These are phyloP conservation scores for Brachypteracias leptosomus DNA, from an alignment of 2,113 vertebrate genomes.

Conservation along the genomic window DNA sequence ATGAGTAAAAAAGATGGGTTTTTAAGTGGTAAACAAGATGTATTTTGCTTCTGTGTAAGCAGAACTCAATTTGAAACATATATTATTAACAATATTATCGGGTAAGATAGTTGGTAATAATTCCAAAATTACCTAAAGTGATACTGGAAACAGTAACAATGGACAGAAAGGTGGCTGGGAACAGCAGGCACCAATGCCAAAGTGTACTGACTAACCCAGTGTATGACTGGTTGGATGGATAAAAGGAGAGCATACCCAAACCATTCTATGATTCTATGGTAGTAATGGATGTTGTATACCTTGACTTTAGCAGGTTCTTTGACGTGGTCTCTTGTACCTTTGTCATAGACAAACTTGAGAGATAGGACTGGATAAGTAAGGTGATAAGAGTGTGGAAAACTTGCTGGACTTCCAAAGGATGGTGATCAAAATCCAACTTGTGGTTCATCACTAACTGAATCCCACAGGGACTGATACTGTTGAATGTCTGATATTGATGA, in stretches of 20 bases:
- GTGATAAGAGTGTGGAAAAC: neutral
- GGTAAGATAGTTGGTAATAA: neutral
- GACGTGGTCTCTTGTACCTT: neutral
- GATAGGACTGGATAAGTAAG: neutral
- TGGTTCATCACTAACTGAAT: neutral
- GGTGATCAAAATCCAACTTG: neutral
- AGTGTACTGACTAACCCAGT: neutral
- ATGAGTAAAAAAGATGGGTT: neutral
- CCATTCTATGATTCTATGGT: no score
- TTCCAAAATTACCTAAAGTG: neutral
- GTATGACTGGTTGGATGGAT: neutral
- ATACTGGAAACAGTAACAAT: neutral
- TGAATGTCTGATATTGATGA: neutral
- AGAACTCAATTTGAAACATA: neutral
- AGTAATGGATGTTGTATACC: neutral
- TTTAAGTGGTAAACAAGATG: neutral
- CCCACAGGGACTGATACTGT: neutral
- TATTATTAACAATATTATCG: neutral
- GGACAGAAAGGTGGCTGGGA: neutral
- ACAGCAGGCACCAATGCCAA: neutral
- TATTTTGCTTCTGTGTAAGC: neutral
- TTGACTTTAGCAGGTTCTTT: neutral
- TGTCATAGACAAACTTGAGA: neutral
- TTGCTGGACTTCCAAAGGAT: neutral
- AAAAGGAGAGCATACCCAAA: neutral